A percentile compares a stretch with the other conserved stretches of the same genome.
These are phyloP conservation scores for Bufo bufo DNA, from an alignment of 2,113 vertebrate species.

Conservation along the genomic window DNA sequence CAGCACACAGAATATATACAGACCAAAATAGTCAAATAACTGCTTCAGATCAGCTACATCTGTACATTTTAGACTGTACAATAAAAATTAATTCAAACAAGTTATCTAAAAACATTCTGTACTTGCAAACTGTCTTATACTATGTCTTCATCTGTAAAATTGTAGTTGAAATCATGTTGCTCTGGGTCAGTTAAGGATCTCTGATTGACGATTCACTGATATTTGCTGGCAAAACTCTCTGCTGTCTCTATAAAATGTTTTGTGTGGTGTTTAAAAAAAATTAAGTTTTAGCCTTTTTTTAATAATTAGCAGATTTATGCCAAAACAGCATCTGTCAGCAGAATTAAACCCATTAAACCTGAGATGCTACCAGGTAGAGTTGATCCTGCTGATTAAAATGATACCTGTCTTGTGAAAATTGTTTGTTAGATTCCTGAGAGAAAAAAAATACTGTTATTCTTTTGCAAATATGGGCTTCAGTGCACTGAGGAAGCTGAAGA, in stretches of 20 bases:
- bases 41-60: background rate
- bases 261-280: background rate
- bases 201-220: background rate
- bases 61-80: background rate
- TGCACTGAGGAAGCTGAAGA: too few relatives aligned
- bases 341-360: too few relatives aligned
- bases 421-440: too few relatives aligned
- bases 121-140: background rate
- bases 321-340: background rate
- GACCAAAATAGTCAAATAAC: background rate
- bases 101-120: background rate
- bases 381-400: too few relatives aligned
- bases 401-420: too few relatives aligned
- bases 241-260: background rate
- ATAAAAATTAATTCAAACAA: too few relatives aligned
- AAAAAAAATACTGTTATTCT: too few relatives aligned
- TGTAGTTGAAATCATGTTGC: background rate
- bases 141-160: background rate
- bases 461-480: too few relatives aligned
- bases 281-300: background rate
- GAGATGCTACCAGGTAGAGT: too few relatives aligned
- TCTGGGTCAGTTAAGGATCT: background rate
- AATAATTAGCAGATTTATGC: background rate
- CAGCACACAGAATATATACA: background rate
- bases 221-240: background rate